Evolutionary conservation across 2,888 invertebrate genomes (phyloP).

Genomic region (Sinelater perroti): DNA sequence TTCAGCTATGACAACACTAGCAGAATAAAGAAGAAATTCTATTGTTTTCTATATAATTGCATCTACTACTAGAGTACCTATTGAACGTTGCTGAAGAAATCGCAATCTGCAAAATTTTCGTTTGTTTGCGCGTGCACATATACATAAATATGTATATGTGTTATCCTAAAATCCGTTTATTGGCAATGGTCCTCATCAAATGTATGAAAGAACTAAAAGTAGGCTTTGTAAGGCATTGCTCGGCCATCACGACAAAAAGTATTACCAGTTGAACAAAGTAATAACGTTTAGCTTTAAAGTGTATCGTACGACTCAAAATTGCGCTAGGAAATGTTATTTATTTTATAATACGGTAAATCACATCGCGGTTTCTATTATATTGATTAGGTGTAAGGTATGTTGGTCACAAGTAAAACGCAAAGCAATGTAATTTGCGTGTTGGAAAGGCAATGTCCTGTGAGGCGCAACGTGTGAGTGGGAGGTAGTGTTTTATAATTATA

Average conservation of each 20-base stretch:
- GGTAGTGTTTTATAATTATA: slow-evolving; percentile 55
- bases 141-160: too few relatives aligned
- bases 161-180: too few relatives aligned
- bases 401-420: slow-evolving; percentile 7
- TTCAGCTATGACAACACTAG: slow-evolving; percentile 10
- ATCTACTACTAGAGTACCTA: slow-evolving; percentile 63
- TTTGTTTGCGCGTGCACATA: too few relatives aligned
- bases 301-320: slow-evolving; percentile 31
- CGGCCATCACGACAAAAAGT: slow-evolving; percentile 27
- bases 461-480: slow-evolving; percentile 51
- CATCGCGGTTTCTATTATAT: slow-evolving; percentile 31
- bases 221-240: slow-evolving; percentile 38
- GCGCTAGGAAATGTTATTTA: slow-evolving; percentile 38
- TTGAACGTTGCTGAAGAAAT: slow-evolving; percentile 47
- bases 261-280: slow-evolving; percentile 16
- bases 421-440: slow-evolving; percentile 28
- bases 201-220: slow-evolving; percentile 51
- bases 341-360: slow-evolving; percentile 35
- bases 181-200: too few relatives aligned
- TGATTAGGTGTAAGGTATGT: slow-evolving; percentile 35
- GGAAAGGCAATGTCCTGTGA: slow-evolving; percentile 35
- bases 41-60: slow-evolving; percentile 45
- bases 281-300: slow-evolving; percentile 35
- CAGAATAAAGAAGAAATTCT: slow-evolving; percentile 26
- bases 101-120: slow-evolving; percentile 41